phyloP scores from a whole-genome alignment of 2,888 invertebrate genomes.

The Hymenopus coronatus region DNA sequence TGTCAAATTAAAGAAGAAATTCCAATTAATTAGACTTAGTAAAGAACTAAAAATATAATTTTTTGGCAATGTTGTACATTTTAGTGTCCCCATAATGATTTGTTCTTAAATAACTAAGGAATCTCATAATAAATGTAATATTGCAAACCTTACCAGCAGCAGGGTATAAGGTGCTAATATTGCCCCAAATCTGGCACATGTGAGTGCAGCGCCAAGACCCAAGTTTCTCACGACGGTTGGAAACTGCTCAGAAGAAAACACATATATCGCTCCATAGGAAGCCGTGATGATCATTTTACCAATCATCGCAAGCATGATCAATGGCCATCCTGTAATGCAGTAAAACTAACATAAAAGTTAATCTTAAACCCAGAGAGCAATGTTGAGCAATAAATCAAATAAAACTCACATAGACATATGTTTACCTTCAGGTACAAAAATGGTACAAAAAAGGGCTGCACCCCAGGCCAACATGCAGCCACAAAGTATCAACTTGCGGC shows the following conservation, averaged over 20 bases:
- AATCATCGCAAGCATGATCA: constrained; percentile 62
- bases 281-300: constrained; percentile 71
- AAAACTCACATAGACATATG: too few relatives aligned
- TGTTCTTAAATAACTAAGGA: neutral
- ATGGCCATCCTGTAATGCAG: constrained; percentile 42
- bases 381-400: too few relatives aligned
- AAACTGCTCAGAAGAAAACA: constrained; percentile 71
- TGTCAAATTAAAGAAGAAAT: too few relatives aligned
- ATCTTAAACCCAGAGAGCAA: too few relatives aligned
- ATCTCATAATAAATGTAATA: constrained; percentile 26
- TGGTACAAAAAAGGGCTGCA: constrained; percentile 55
- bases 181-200: constrained; percentile 60
- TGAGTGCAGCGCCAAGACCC: constrained; percentile 61
- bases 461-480: constrained; percentile 67
- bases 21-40: too few relatives aligned
- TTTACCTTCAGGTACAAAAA: constrained; percentile 51
- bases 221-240: constrained; percentile 68
- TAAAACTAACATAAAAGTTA: constrained; percentile 35
- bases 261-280: constrained; percentile 69
- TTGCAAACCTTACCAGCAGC: constrained; percentile 48
- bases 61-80: too few relatives aligned
- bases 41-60: too few relatives aligned
- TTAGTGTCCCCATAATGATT: too few relatives aligned
- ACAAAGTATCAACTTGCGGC: constrained; percentile 65
- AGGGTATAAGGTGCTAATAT: constrained; percentile 61